Conservation (phyloP, 2,888 invertebrate species). For the Meghimatium bilineatum region DNA sequence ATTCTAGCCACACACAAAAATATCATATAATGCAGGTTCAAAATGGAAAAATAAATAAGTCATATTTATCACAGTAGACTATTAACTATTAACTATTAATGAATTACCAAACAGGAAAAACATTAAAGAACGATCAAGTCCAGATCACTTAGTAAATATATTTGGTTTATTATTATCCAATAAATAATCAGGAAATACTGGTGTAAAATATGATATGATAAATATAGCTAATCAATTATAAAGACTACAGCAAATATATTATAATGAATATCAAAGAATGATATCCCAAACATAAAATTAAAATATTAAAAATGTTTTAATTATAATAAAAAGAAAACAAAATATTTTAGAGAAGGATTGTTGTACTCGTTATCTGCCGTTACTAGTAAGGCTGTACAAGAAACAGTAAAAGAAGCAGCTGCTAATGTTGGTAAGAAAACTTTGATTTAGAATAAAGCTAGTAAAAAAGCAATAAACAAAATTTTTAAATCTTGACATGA, state of each 20-base stretch:
- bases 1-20: not conserved
- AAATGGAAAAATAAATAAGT: constrained; percentile 12
- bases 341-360: not conserved
- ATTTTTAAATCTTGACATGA: not conserved
- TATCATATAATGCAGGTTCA: not conserved
- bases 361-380: not conserved
- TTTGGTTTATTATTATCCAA: constrained; percentile 1
- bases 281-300: not conserved
- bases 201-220: not conserved
- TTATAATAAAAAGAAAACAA: not conserved
- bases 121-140: not conserved
- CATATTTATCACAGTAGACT: not conserved
- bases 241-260: not conserved
- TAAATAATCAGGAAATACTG: not conserved
- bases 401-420: constrained; percentile 9
- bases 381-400: not conserved
- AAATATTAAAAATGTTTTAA: not conserved
- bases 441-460: constrained; percentile 21
- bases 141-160: not conserved
- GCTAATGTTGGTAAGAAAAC: not conserved
- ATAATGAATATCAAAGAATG: not conserved
- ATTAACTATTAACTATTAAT: not conserved
- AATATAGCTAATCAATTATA: not conserved
- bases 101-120: not conserved
- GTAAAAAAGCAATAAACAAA: not conserved